Percentiles rank a stretch among this genome's conserved stretches.
phyloP scores from a whole-genome alignment of 2,888 invertebrate genomes.

The Limulus polyphemus region DNA sequence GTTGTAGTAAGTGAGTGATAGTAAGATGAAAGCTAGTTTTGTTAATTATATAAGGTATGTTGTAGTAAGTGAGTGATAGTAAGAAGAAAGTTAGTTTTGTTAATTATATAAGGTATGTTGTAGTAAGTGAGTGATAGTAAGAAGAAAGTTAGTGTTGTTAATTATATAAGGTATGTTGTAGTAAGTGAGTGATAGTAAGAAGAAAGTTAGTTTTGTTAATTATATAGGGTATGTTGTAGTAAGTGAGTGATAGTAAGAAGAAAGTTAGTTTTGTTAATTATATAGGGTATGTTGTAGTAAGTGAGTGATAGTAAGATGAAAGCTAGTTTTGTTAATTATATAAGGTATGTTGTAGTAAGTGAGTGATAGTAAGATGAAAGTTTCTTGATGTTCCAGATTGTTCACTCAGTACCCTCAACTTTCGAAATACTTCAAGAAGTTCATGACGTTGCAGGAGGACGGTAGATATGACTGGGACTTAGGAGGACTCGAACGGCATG shows the following conservation, averaged over 20 bases:
- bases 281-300: no score
- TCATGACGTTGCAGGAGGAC: slow-evolving; percentile 13
- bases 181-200: no score
- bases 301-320: no score
- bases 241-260: no score
- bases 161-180: no score
- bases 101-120: neutral
- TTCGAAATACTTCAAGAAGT: slow-evolving; percentile 13
- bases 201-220: no score
- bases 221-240: no score
- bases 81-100: neutral
- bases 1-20: neutral
- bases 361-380: no score
- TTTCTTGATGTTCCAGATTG: slow-evolving; percentile 5
- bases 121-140: neutral
- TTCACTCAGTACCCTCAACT: slow-evolving; percentile 9
- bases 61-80: neutral
- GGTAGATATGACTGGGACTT: slow-evolving; percentile 14
- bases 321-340: no score
- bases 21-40: neutral
- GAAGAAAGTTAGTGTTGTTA: neutral
- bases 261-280: no score
- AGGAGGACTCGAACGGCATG: slow-evolving; percentile 11
- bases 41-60: neutral
- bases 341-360: no score